Evolutionary conservation across 2,797 vertebrate genomes (phyloP), one percentile per base, ranked within the genome.

Genomic region (Coregonus sp.): DNA sequence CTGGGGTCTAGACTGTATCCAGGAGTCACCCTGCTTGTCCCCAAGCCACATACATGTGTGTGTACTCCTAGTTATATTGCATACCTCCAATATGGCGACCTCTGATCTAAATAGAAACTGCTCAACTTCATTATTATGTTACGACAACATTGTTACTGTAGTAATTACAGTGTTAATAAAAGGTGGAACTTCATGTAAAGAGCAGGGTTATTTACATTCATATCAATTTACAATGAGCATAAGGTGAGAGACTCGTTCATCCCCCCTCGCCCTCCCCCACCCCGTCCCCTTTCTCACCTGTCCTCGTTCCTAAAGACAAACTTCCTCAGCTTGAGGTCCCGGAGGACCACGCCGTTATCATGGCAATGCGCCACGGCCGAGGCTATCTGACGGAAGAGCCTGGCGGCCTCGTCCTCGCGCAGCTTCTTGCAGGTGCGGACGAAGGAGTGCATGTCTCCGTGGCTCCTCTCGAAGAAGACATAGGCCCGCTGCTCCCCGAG

Each of bases 381-480:
- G 79, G 95, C 97, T 89, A 99, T 98, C 96, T 99, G 98, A 91
- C 96, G 95, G 95, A 99, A 99, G 75, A 99, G 95, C 87, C 96
- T 93, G 90, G 97, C 97, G 51, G 98, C 98, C 86, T 99, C 98
- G 77, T 99, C 97, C 89, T 99, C 98, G 73, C 96, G 97, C 90
- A 99, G 94, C 93, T 98, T 98, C 93, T 98, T 98, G 94, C 98
- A 99, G 88, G 96, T 98, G 81, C 98, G 98, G 81, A 99, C 98
- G 70, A 99, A 99, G 0, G 98, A 98, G 92, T 99, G 98, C 98
- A 99, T 98, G 94, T 99, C 98, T 75, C 98, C 98, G 96, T 99
- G 95, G 94, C 98, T 97, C 72, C 95, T 94, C 91, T 98, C 96
- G 73, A 99, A 99, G 94, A 99, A 98, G 85, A 97, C 97, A n/a